phyloP scores from a whole-genome alignment of 2,888 invertebrate species.

The Stenodema calcarata region DNA sequence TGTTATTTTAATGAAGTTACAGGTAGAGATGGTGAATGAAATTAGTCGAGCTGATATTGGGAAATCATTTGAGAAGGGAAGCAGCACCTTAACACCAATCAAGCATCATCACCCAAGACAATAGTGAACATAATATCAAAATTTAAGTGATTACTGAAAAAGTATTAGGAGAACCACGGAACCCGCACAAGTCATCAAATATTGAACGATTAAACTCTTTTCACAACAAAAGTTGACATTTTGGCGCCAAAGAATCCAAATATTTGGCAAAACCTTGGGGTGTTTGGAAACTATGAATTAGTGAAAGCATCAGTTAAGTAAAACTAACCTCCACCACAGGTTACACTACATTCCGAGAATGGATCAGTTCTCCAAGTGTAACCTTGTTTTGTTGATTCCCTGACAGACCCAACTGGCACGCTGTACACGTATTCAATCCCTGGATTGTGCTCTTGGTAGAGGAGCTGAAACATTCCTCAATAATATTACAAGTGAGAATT shows the following conservation, averaged over 20 bases:
- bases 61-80: not conserved
- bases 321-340: slow-evolving; percentile 84
- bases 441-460: slow-evolving; percentile 83
- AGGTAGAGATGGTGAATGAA: too few relatives aligned
- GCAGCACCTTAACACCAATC: not conserved
- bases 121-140: too few relatives aligned
- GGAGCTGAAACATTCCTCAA: slow-evolving; percentile 66
- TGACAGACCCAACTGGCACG: slow-evolving; percentile 73
- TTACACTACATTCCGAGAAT: slow-evolving; percentile 81
- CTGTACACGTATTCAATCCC: slow-evolving; percentile 91
- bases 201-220: too few relatives aligned
- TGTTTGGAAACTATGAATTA: not conserved
- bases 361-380: slow-evolving; percentile 84
- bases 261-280: not conserved
- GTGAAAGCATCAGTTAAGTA: slow-evolving; percentile 13
- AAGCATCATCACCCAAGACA: not conserved
- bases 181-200: too few relatives aligned
- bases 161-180: too few relatives aligned
- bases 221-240: too few relatives aligned
- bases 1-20: too few relatives aligned
- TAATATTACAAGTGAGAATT: slow-evolving; percentile 11
- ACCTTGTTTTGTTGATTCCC: slow-evolving; percentile 71
- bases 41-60: too few relatives aligned
- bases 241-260: too few relatives aligned
- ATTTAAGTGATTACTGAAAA: too few relatives aligned